Evolutionary conservation across 2,888 invertebrate genomes (phyloP).

Genomic region (Hirtodrosophila alboralis): DNA sequence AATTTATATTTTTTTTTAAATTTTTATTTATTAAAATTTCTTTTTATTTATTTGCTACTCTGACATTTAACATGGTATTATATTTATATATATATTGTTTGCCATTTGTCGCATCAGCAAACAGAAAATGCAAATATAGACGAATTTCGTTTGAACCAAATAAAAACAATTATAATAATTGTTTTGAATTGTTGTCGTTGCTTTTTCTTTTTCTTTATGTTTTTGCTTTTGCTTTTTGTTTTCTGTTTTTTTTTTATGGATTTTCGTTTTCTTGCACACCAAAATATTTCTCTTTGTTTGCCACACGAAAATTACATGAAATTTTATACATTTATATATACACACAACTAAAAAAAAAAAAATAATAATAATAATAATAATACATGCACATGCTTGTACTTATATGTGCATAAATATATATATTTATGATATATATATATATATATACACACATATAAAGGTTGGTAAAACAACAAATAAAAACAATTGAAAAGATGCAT

Average conservation of each 20-base stretch:
- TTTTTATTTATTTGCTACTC: no score
- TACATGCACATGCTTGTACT: no score
- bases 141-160: constrained; percentile 31
- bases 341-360: constrained; percentile 5
- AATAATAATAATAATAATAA: no score
- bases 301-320: constrained; percentile 62
- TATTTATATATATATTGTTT: no score
- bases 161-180: constrained; percentile 42
- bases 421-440: constrained; percentile 2
- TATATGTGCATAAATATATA: no score
- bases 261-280: constrained; percentile 61
- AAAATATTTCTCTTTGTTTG: constrained; percentile 67
- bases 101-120: constrained; percentile 16
- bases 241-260: constrained; percentile 48
- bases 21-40: no score
- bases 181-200: constrained; percentile 25
- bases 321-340: constrained; percentile 40
- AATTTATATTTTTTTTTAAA: no score
- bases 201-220: constrained; percentile 18
- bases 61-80: no score
- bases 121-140: constrained; percentile 30
- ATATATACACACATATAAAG: not conserved
- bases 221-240: constrained; percentile 2
- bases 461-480: no score
- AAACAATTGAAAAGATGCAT: constrained; percentile 1